Evolutionary conservation across 2,888 invertebrate genomes (phyloP), one percentile per base, ranked within the genome.

Genomic region (Andrena hattorfiana): DNA sequence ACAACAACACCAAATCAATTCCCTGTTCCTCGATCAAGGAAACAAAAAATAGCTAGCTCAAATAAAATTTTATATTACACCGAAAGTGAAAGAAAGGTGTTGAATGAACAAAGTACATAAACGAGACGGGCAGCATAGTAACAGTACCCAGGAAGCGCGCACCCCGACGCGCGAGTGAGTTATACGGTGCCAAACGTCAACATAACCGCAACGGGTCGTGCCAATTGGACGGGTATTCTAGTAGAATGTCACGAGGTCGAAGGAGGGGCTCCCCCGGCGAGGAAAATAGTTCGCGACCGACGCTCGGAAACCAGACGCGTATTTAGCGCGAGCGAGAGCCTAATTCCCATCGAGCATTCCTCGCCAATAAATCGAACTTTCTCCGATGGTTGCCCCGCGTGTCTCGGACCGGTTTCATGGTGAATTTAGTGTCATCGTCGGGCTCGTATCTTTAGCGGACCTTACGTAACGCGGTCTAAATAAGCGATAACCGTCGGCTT

Each of bases 221-320:
- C 82, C 87, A 77, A 81, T 79, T 81, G 75, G 62, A 59, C 48
- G 66, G 82, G 79, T 87, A 83, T 88, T 83, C 78, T 85, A 67
- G 83, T 88, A 82, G 77, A 87, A 84, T 88, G 85, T 80, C 85
- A 85, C 84, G 82, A 79, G 84, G 81, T 81, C 75, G 70, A 42
- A 42, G 42, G 60, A 51, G 49, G 56, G 68, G 35, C 13, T 13
- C 28, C 54, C n/a, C 10, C 30, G 35, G 32, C 26, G 32, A 20
- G 23, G 64, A 66, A 83, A 77, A 77, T 77, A 83, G 51, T 49
- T 30, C 10, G 16, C 62, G 28, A 64, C 20, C 42, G 26, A 63
- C 30, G 13, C n/a, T 62, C 62, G n/a, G 32, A 26, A 56, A 69
- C 26, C n/a, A 32, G 32, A 62, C 62, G 62, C 32, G 5, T 8